Evolutionary conservation across 2,113 vertebrate species (phyloP).

Genomic region (Neogale vison): DNA sequence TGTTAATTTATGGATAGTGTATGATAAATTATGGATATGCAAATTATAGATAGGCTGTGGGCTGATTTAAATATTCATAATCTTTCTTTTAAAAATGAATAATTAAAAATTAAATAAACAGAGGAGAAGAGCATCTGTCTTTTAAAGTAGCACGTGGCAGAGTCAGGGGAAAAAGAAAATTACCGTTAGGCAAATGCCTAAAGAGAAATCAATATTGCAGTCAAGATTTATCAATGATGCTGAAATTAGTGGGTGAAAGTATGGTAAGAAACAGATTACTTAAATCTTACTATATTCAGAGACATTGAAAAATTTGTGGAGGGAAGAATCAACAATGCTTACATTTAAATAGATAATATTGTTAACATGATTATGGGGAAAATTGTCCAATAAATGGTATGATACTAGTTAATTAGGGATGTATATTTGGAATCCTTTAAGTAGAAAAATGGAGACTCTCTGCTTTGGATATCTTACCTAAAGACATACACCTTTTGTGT

Average conservation of each 20-base stretch:
- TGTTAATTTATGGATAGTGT: background rate
- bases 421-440: background rate
- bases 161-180: background rate
- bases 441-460: background rate
- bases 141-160: background rate
- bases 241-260: background rate
- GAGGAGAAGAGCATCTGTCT: background rate
- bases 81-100: background rate
- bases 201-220: background rate
- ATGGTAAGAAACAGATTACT: background rate
- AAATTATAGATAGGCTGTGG: background rate
- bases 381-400: background rate
- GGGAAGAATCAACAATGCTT: background rate
- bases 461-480: background rate
- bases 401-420: background rate
- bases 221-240: background rate
- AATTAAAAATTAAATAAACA: background rate
- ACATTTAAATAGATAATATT: background rate
- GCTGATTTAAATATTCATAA: background rate
- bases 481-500: background rate
- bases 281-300: background rate
- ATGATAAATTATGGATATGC: background rate
- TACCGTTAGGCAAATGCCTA: background rate
- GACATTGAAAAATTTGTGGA: background rate
- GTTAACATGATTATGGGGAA: background rate